Percentiles rank a stretch among this genome's conserved stretches.
These are phyloP conservation scores for Eulacestoma nigropectus DNA, from an alignment of 2,113 vertebrate genomes.

Conservation along the genomic window DNA sequence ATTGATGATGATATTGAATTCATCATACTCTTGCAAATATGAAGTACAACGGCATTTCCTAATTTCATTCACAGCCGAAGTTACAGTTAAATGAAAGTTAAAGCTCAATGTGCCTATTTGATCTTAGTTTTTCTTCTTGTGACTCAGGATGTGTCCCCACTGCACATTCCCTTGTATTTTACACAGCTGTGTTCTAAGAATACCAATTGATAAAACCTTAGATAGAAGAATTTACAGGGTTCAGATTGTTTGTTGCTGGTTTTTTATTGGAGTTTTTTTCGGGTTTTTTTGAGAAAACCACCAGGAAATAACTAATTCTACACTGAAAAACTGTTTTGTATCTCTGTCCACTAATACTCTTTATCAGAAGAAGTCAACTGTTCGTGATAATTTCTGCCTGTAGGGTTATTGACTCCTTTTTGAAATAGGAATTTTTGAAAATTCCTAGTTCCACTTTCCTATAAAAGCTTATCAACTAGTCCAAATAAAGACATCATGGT, in stretches of 20 bases:
- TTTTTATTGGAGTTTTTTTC: rapidly evolving
- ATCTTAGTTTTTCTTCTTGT: neutral
- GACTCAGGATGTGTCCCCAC: neutral
- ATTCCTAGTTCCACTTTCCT: neutral
- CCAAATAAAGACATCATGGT: neutral
- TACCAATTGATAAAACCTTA: neutral
- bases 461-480: neutral
- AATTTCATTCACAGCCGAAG: neutral
- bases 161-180: neutral
- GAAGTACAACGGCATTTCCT: neutral
- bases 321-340: neutral
- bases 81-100: neutral
- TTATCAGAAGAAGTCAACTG: neutral
- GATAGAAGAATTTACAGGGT: neutral
- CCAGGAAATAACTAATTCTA: neutral
- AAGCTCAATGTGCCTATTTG: neutral
- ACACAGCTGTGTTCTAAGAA: neutral
- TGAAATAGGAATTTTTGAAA: neutral
- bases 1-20: neutral
- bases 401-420: neutral
- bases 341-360: neutral
- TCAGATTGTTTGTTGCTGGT: neutral
- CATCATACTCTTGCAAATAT: neutral
- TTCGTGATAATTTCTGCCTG: neutral
- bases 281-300: neutral